phyloP scores from a whole-genome alignment of 1,140 invertebrate genomes.

The Trichonephila clavata region DNA sequence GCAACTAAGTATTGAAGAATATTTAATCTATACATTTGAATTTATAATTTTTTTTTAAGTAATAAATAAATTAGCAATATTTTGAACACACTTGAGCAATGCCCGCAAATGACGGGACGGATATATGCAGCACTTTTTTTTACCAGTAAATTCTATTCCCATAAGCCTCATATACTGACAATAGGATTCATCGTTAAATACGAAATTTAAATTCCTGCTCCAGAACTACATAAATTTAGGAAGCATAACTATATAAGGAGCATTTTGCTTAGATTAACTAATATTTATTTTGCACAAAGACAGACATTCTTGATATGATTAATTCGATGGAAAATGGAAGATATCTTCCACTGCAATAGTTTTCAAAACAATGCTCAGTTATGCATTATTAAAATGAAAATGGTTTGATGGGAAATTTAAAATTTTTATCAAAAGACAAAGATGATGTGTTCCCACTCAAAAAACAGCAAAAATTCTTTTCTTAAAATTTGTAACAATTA shows the following conservation, averaged over 20 bases:
- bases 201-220: background rate
- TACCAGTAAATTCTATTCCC: background rate
- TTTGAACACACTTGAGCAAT: slow-evolving; percentile 18
- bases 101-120: slow-evolving; percentile 37
- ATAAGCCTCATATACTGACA: background rate
- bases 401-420: background rate
- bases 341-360: background rate
- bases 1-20: background rate
- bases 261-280: background rate
- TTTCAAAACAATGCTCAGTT: background rate
- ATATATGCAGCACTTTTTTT: slow-evolving; percentile 19
- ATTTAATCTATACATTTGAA: background rate
- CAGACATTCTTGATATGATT: slow-evolving; percentile 18
- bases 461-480: background rate
- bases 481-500: background rate
- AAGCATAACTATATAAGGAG: background rate
- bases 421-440: slow-evolving; percentile 18
- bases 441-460: background rate
- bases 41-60: background rate
- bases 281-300: background rate
- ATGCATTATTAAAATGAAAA: background rate
- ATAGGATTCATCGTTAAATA: background rate
- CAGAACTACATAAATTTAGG: slow-evolving; percentile 3
- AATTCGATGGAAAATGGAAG: slow-evolving; percentile 32
- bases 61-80: background rate